phyloP scores from a whole-genome alignment of 1,140 invertebrate genomes.

The Monochamus saltuarius region DNA sequence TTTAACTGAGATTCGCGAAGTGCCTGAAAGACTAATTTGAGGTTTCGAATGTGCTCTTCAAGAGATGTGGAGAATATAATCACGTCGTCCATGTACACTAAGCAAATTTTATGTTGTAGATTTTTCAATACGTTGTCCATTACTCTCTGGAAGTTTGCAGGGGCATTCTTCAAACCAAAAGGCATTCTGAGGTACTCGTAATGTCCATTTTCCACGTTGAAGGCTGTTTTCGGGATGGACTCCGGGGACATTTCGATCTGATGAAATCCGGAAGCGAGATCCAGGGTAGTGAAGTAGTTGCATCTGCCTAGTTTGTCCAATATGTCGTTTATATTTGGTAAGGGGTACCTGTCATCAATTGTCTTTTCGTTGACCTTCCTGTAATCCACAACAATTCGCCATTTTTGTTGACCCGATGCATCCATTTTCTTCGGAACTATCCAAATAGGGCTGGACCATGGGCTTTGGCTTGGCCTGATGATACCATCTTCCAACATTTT shows the following conservation, averaged over 20 bases:
- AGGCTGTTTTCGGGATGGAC: conserved; percentile 9
- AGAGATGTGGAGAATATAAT: conserved; percentile 6
- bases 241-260: conserved; percentile 9
- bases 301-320: conserved; percentile 8
- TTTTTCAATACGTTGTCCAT: conserved; percentile 9
- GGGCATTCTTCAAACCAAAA: conserved; percentile 20
- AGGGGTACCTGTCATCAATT: not conserved
- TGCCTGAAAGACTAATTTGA: not conserved
- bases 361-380: conserved; percentile 11
- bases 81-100: conserved; percentile 10
- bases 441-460: conserved; percentile 17
- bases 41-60: not conserved
- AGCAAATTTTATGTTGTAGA: conserved; percentile 5
- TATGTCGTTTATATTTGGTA: conserved; percentile 11
- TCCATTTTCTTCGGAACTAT: conserved; percentile 5
- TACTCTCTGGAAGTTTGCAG: conserved; percentile 20
- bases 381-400: conserved; percentile 3
- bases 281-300: conserved; percentile 8
- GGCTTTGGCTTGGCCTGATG: not conserved
- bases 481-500: too few species aligned
- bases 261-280: conserved; percentile 11
- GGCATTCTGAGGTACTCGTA: conserved; percentile 21
- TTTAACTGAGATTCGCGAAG: conserved; percentile 1
- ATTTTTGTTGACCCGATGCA: conserved; percentile 9
- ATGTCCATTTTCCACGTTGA: conserved; percentile 14